Evolutionary conservation across 2,888 invertebrate genomes (phyloP), one percentile per base, ranked within the genome.

Genomic region (Blera fallax): DNA sequence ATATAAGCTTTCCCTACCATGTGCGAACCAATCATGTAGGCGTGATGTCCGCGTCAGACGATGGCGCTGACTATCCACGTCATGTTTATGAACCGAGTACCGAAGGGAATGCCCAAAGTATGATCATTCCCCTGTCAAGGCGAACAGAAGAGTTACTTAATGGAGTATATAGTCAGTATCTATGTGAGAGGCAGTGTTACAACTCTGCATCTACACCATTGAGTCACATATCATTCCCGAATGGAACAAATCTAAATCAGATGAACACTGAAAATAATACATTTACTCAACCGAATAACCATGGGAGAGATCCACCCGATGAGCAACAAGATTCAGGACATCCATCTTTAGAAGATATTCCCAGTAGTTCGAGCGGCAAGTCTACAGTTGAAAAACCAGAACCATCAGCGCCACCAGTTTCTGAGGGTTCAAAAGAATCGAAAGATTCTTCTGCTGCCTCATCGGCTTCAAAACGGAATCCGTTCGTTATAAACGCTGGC

Each of bases 1-100:
- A 98, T 90, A 95, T 95, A 89, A 97, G 97, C 90, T 98, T 98
- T 89, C 98, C 98, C 0, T 98, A 96, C 91, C 98, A 98, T 90
- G 97, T 98, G 29, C 93, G 97, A 67, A 97, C 97, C 0, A 96
- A 96, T 0, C 97, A 97, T 92, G 95, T 96, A 29, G 95, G 95
- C 1, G 93, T 95, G 0, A 95, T 95, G 95, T 94, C 95, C 91
- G 90, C 90, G 18, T 91, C 87, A 0, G 88, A 89, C 45, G 87
- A 89, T 82, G 87, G 88, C 6, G 87, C 88, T 34, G 88, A 89
- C 67, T 90, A 88, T 81, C 89, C 89, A 3, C 76, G 89, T 16
- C 89, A 88, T 78, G 69, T 88, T 18, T 89, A 88, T 70, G 88
- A 88, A 60, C 88, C 88, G 32, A 80, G 80, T 43, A 54, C 14